phyloP scores from a whole-genome alignment of 2,888 invertebrate species.

The Lydus trimaculatus region DNA sequence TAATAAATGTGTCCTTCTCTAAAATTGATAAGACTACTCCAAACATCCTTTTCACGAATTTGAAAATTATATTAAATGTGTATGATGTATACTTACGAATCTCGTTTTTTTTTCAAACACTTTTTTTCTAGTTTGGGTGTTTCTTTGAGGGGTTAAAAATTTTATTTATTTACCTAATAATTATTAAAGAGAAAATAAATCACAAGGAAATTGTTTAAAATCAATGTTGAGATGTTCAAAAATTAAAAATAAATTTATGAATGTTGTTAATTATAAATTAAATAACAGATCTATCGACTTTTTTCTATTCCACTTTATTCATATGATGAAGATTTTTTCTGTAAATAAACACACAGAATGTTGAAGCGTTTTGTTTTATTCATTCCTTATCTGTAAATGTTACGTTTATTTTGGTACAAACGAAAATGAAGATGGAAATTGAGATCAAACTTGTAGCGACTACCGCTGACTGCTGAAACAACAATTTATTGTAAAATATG shows the following conservation, averaged over 20 bases:
- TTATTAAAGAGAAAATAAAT: no score
- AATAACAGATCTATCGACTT: slow-evolving; percentile 44
- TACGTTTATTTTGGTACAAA: not conserved
- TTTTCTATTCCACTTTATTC: slow-evolving; percentile 44
- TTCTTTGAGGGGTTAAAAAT: no score
- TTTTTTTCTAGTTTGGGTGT: not conserved
- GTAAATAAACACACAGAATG: slow-evolving; percentile 42
- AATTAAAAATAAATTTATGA: slow-evolving; percentile 42
- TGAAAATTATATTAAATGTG: not conserved
- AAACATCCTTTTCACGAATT: slow-evolving; percentile 4
- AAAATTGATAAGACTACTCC: slow-evolving; percentile 32
- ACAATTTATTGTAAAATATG: no score
- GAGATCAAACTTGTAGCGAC: not conserved
- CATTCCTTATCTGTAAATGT: no score
- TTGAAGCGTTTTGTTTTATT: not conserved
- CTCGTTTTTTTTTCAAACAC: no score
- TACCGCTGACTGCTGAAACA: no score
- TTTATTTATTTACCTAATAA: no score
- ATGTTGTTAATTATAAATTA: slow-evolving; percentile 42
- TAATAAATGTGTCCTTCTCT: slow-evolving; percentile 46
- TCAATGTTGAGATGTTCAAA: slow-evolving; percentile 46
- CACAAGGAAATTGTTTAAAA: slow-evolving; percentile 31
- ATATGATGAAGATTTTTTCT: slow-evolving; percentile 36
- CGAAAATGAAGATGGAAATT: not conserved
- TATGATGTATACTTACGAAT: no score